Base-by-base conservation (phyloP, 2,888 invertebrate species). In the Cerceris ruficornis region DNA sequence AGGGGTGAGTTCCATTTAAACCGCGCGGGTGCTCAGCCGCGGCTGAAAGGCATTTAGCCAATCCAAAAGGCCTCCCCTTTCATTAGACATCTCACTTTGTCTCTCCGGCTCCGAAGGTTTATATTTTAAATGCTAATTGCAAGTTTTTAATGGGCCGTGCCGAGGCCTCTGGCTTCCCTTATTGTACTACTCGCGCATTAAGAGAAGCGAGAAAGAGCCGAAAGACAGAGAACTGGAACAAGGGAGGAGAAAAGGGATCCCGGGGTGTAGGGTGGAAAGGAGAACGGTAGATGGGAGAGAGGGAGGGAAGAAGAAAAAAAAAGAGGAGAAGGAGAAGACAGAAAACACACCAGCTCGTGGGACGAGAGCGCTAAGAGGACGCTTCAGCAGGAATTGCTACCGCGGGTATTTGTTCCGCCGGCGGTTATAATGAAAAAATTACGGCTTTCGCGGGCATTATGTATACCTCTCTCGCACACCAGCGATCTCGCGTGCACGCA, bases 61-160 rank as follows among this genome's bases (percentile, higher is more conserved):
- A 91, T 91, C 90, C 88, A 88, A 91, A 91, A 91, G 90, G 88
- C 88, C 90, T 89, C 87, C 90, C 89, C 84, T 92, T 92, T 92
- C 92, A 92, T 91, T 91, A 90, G 89, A 90, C 90, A 87, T 90
- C 90, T 89, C 88, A 90, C 90, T 90, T 90, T 91, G 90, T 90
- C 87, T 88, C 88, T 81, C 70, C 55, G 50, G 54, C 77, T 67
- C 69, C 75, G 80, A 83, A 86, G 88, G 87, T 89, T 88, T 90
- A 89, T 90, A 89, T 91, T 91, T 90, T 90, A 91, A 91, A 91
- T 92, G 91, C 90, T 92, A 91, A 92, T 92, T 92, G 91, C 92
- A 88, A 90, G 88, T 88, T 90, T 91, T 91, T 89, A 91, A 91
- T 91, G 89, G 91, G 84, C 88, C 89, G 86, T 82, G 84, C 82